A percentile compares a stretch with the other conserved stretches of the same genome.
Evolutionary conservation across 1,140 invertebrate genomes (phyloP).

Genomic region (Drosophila pruinosa): DNA sequence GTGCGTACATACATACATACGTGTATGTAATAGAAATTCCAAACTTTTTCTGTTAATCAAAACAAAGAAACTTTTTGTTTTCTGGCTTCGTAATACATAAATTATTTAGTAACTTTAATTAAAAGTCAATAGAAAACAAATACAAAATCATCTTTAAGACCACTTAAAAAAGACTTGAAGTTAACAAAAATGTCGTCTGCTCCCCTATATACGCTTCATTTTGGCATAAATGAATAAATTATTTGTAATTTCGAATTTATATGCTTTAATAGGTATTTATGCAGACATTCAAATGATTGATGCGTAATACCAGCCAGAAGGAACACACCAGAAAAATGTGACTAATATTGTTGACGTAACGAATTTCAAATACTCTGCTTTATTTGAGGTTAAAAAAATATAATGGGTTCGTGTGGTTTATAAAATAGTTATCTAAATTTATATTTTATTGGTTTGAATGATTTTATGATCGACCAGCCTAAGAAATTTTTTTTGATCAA

Average conservation of each 20-base stretch:
- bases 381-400: no score
- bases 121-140: constrained; percentile 62
- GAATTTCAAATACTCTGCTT: not conserved
- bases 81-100: constrained; percentile 19
- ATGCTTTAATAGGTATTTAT: constrained; percentile 52
- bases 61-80: constrained; percentile 39
- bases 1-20: no score
- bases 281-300: constrained; percentile 59
- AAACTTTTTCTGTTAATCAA: constrained; percentile 61
- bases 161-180: constrained; percentile 14
- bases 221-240: constrained; percentile 67
- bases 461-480: no score
- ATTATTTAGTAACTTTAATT: constrained; percentile 73
- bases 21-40: constrained; percentile 57
- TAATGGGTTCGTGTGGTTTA: no score
- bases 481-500: not conserved
- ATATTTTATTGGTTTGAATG: no score
- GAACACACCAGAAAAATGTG: constrained; percentile 5
- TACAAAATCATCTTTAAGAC: constrained; percentile 35
- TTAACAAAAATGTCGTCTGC: constrained; percentile 5
- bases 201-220: constrained; percentile 45
- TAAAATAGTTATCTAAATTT: no score
- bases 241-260: constrained; percentile 46
- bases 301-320: constrained; percentile 51
- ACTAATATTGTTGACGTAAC: not conserved